Percentiles rank a stretch among this genome's conserved stretches.
phyloP scores from a whole-genome alignment of 2,113 vertebrate species.

The Brachyistius frenatus region DNA sequence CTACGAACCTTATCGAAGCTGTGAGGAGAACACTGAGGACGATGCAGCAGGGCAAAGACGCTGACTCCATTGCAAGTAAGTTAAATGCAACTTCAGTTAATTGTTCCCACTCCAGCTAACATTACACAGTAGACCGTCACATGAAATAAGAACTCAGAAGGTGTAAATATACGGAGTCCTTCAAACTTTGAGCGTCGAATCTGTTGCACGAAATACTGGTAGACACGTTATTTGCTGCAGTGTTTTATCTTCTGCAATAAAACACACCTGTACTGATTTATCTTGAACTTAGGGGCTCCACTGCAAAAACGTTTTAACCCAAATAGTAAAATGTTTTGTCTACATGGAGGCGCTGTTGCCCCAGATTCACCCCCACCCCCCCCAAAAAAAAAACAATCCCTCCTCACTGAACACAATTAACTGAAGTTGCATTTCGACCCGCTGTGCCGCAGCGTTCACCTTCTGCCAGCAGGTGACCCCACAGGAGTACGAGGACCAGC shows the following conservation, averaged over 20 bases:
- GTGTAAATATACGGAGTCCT: background rate
- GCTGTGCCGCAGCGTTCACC: constrained; percentile 83
- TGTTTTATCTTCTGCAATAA: too few species aligned
- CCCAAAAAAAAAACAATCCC: background rate
- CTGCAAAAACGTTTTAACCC: too few species aligned
- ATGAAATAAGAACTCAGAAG: background rate
- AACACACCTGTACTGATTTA: too few species aligned
- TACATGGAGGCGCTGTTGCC: constrained; percentile 24
- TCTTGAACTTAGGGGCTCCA: too few species aligned
- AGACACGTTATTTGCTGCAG: too few species aligned
- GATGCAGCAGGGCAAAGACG: constrained; percentile 85
- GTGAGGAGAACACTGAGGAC: constrained; percentile 84
- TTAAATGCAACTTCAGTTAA: background rate
- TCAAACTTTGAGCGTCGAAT: background rate
- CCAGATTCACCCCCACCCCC: background rate
- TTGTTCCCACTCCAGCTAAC: background rate
- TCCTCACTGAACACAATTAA: background rate
- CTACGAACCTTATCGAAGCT: constrained; percentile 84
- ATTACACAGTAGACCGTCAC: background rate
- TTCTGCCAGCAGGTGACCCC: constrained; percentile 87
- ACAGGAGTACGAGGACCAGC: constrained; percentile 86
- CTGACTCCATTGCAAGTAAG: constrained; percentile 83
- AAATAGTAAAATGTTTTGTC: background rate
- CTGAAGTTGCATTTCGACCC: background rate
- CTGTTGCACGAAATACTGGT: too few species aligned